Percentiles rank a stretch among this genome's conserved stretches.
Evolutionary conservation across 2,113 vertebrate genomes (phyloP).

Genomic region (Odobenus rosmarus): DNA sequence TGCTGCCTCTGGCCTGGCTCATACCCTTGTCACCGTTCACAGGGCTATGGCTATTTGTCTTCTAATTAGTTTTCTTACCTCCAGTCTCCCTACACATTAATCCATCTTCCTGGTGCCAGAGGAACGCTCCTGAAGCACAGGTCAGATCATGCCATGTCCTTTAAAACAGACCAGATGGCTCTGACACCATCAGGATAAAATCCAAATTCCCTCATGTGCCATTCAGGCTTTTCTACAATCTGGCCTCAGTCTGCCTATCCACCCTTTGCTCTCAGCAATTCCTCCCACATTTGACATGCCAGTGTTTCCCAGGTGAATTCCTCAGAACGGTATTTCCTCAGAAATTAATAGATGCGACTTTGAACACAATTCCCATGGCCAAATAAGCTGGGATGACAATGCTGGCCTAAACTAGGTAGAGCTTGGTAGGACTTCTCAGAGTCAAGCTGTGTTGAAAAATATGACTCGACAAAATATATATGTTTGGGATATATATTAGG

Average conservation of each 20-base stretch:
- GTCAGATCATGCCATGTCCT: background rate
- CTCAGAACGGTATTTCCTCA: background rate
- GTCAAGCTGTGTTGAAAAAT: background rate
- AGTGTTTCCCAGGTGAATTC: background rate
- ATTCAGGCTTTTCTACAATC: background rate
- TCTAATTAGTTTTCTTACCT: conserved; percentile 31
- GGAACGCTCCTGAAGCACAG: background rate
- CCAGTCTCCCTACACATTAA: background rate
- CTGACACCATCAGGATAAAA: background rate
- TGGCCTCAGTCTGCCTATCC: background rate
- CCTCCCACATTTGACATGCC: background rate
- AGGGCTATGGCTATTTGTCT: background rate
- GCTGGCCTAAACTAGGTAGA: background rate
- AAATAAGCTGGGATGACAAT: background rate
- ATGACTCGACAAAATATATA: background rate
- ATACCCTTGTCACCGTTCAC: background rate
- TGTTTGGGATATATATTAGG: background rate
- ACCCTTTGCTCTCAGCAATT: background rate
- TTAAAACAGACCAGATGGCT: conserved; percentile 60
- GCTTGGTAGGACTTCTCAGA: background rate
- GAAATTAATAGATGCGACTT: background rate
- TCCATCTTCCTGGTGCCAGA: conserved; percentile 2
- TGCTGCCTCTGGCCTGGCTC: background rate
- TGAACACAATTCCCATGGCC: background rate
- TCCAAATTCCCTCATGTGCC: background rate